Evolutionary conservation across 2,113 vertebrate genomes (phyloP).

Genomic region (Xiphias gladius): DNA sequence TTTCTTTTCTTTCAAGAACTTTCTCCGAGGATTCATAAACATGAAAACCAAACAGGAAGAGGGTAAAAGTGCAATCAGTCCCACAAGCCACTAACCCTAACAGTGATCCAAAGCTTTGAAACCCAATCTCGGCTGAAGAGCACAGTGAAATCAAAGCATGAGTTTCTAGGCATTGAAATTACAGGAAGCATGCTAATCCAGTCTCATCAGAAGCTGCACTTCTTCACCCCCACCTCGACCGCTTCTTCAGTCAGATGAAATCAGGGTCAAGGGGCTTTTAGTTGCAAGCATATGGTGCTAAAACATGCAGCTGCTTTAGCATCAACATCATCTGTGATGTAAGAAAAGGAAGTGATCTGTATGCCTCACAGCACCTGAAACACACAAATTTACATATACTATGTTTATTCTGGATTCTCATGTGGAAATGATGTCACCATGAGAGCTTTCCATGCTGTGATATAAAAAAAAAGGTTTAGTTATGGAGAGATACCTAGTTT

Average conservation of each 20-base stretch:
- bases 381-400: background rate
- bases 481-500: background rate
- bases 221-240: conserved; percentile 5
- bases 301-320: conserved; percentile 55
- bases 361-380: background rate
- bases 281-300: conserved; percentile 41
- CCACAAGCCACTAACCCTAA: background rate
- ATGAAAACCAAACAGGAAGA: background rate
- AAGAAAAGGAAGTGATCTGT: background rate
- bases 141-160: background rate
- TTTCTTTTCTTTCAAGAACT: background rate
- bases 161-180: background rate
- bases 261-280: conserved; percentile 48
- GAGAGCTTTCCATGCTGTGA: background rate
- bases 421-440: background rate
- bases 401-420: background rate
- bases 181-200: conserved; percentile 39
- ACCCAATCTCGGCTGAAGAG: conserved; percentile 3
- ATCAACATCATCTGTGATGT: conserved; percentile 30
- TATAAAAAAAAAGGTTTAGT: background rate
- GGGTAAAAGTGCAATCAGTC: background rate
- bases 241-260: conserved; percentile 49
- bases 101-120: background rate
- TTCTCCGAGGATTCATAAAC: background rate
- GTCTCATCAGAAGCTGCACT: conserved; percentile 45